phyloP scores from a whole-genome alignment of 2,113 vertebrate genomes.

The Morone saxatilis region DNA sequence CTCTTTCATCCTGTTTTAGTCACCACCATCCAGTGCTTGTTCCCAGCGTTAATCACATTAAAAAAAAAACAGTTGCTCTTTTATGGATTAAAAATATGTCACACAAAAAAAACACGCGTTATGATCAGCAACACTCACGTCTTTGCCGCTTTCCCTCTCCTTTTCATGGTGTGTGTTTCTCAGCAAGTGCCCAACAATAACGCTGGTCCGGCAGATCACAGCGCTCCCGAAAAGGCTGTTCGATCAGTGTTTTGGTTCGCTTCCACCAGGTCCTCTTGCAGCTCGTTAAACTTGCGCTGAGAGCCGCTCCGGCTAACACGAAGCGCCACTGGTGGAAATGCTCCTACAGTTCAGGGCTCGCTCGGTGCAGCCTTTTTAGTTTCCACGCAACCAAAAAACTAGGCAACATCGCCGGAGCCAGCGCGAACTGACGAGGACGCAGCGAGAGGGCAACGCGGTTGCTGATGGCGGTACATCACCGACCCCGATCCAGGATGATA shows the following conservation, averaged over 20 bases:
- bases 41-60: background rate
- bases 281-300: conserved; percentile 55
- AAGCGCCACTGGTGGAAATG: conserved; percentile 65
- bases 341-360: conserved; percentile 39
- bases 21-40: background rate
- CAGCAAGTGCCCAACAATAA: background rate
- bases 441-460: conserved; percentile 18
- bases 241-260: background rate
- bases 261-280: conserved; percentile 39
- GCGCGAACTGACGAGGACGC: conserved; percentile 17
- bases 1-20: conserved; percentile 32
- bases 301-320: conserved; percentile 40
- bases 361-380: conserved; percentile 63
- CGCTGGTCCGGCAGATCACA: conserved; percentile 5
- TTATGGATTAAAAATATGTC: background rate
- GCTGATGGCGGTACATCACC: conserved; percentile 20
- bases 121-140: conserved; percentile 58
- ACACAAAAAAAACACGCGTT: background rate
- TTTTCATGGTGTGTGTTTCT: conserved; percentile 53
- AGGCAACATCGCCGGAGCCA: conserved; percentile 53
- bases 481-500: conserved; percentile 14
- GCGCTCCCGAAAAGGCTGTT: background rate
- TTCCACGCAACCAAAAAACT: conserved; percentile 79
- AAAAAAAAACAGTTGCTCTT: background rate
- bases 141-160: conserved; percentile 55